Evolutionary conservation across 2,888 invertebrate genomes (phyloP).

Genomic region (Scaeva pyrastri): DNA sequence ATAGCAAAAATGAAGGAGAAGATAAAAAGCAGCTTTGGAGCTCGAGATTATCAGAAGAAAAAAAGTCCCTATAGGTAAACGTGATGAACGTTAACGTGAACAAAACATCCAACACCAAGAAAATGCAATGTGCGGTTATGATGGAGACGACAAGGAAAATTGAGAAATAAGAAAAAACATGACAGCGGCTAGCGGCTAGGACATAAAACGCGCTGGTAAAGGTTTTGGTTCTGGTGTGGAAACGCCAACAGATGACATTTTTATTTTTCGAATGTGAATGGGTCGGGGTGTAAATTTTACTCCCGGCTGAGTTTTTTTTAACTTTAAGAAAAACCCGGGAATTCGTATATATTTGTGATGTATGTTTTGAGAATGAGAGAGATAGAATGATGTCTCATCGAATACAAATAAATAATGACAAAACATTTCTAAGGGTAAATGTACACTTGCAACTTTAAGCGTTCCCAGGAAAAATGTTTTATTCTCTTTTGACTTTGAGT

Average conservation of each 20-base stretch:
- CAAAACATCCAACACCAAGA: slow-evolving; percentile 26
- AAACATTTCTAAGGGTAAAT: too few relatives aligned
- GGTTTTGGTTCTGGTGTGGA: slow-evolving; percentile 46
- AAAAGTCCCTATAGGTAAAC: too few relatives aligned
- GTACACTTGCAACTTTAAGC: too few relatives aligned
- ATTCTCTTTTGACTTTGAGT: too few relatives aligned
- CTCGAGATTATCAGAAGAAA: not conserved
- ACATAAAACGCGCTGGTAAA: slow-evolving; percentile 44
- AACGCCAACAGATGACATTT: slow-evolving; percentile 68
- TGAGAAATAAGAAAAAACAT: not conserved
- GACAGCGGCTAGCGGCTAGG: too few relatives aligned
- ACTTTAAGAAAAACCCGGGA: not conserved
- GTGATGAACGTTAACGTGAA: slow-evolving; percentile 4
- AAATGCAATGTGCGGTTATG: slow-evolving; percentile 23
- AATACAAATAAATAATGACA: too few relatives aligned
- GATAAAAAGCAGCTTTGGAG: slow-evolving; percentile 23
- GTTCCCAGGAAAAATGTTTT: too few relatives aligned
- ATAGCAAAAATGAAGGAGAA: not conserved
- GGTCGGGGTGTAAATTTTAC: not conserved
- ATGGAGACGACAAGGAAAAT: not conserved
- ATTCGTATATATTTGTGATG: not conserved
- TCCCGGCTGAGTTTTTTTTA: not conserved
- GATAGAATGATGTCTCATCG: not conserved
- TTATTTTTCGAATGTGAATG: slow-evolving; percentile 28
- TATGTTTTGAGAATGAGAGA: not conserved